Evolutionary conservation across 1,140 invertebrate species (phyloP), one percentile per base, ranked within the genome.

Genomic region (Orchesella cincta): DNA sequence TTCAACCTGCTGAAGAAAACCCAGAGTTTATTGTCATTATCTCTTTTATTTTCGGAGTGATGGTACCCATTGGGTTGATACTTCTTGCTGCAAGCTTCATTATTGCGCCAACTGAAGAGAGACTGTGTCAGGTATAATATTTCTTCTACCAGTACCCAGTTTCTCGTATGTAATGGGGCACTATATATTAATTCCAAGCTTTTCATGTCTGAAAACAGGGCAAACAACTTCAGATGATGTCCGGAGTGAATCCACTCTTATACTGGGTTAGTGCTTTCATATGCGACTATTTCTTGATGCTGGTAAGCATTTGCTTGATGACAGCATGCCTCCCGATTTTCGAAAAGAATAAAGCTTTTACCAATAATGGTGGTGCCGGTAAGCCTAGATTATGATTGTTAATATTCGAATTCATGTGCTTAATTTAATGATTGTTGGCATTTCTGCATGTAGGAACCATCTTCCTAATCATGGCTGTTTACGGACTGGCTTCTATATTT

Each of bases 31-130:
- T 73, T 0, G 52, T 71, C 23, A 23, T 28, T 71, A 67, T 79
- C 73, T 77, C 81, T 1, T 64, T 82, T n/a, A n/a, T 80, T 1
- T 80, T 82, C 76, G 77, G 29, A 1, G 67, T 80, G 23, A 64
- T 82, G 34, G 18, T 81, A 14, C 76, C 82, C 2, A 78, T 84
- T 23, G 83, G 83, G 12, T 83, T 88, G 82, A 86, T 87, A 1
- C 85, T 94, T 81, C 89, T 94, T 0, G 90, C 91, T 0, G 89
- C 92, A 0, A 92, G 92, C 78, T 91, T 92, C 81, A 87, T 93
- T 0, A 84, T 94, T 0, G 93, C 93, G 82, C 89, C 91, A 1
- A 85, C 91, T 8, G 87, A 88, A 79, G 90, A 91, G 87, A 83
- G 85, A 1, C 76, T 86, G 78, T 83, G 86, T 77, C 88, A 82